Conservation (phyloP, 2,888 invertebrate species). For the Endotricha flammealis region DNA sequence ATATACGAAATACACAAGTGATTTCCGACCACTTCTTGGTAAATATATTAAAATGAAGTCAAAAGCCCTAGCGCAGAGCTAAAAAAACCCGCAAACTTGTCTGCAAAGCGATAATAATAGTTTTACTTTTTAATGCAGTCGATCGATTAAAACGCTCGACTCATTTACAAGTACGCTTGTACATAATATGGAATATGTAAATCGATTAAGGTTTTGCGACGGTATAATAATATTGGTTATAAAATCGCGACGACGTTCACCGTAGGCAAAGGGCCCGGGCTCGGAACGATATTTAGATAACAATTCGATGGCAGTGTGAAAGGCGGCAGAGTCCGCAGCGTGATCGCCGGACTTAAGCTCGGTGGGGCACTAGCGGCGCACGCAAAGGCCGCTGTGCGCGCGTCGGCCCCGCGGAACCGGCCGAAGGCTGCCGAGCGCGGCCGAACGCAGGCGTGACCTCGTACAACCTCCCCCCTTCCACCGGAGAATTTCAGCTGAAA, state of each 20-base stretch:
- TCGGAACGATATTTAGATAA: slow-evolving; percentile 64
- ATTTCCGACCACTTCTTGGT: slow-evolving; percentile 36
- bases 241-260: slow-evolving; percentile 54
- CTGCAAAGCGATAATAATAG: slow-evolving; percentile 63
- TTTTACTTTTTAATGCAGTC: slow-evolving; percentile 69
- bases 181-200: slow-evolving; percentile 39
- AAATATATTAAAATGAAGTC: slow-evolving; percentile 38
- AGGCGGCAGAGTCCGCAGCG: slow-evolving; percentile 68
- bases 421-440: slow-evolving; percentile 45
- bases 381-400: slow-evolving; percentile 63
- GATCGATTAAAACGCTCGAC: slow-evolving; percentile 68
- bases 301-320: slow-evolving; percentile 68
- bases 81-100: slow-evolving; percentile 58
- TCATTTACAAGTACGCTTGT: slow-evolving; percentile 45
- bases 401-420: slow-evolving; percentile 45
- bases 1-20: slow-evolving; percentile 37
- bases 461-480: slow-evolving; percentile 67
- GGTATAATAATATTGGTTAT: slow-evolving; percentile 31
- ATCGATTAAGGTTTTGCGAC: slow-evolving; percentile 27
- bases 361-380: slow-evolving; percentile 56
- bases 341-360: slow-evolving; percentile 64
- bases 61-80: slow-evolving; percentile 48
- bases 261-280: slow-evolving; percentile 52
- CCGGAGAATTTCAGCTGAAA: slow-evolving; percentile 63
- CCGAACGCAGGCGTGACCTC: slow-evolving; percentile 67